Percentiles rank a stretch among this genome's conserved stretches.
Evolutionary conservation across 1,140 invertebrate genomes (phyloP).

Genomic region (Apis mellifera): Amel_HAv3.1 CM009939.2:3127501-3128000

Average conservation of each 20-base stretch:
- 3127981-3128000: neutral
- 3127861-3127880: neutral
- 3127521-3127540: no score
- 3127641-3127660: no score
- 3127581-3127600: no score
- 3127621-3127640: no score
- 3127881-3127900: constrained; percentile 5
- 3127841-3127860: neutral
- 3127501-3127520: no score
- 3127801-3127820: constrained; percentile 6
- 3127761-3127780: neutral
- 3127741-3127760: neutral
- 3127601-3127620: no score
- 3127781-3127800: neutral
- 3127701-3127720: no score
- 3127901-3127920: neutral
- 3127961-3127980: neutral
- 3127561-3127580: no score
- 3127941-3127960: neutral
- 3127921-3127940: no score
- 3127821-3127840: neutral
- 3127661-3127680: no score
- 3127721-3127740: neutral
- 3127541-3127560: no score
- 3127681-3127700: no score